Base-by-base conservation (phyloP, 2,797 vertebrate genomes). In the Acanthurus leucopareius region DNA sequence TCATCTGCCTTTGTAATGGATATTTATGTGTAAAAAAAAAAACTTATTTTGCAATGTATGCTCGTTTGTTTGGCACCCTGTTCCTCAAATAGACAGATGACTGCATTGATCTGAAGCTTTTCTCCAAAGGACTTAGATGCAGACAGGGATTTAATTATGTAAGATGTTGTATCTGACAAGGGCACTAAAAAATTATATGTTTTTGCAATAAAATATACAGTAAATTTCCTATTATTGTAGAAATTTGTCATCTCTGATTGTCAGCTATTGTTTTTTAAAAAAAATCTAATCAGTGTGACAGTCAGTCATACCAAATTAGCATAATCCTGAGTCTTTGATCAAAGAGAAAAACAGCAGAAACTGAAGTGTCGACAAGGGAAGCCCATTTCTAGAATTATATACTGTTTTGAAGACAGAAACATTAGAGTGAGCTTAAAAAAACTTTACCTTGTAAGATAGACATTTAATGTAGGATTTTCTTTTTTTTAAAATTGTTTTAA, bases 21-120 rank as follows among this genome's bases (percentile, higher is more conserved):
- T 95, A 94, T 95, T 95, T 95, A 95, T 94, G 88, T 91, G 86
- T 93, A 90, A 92, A 94, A 89, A 93, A 73, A n/a, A 25, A 25
- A 25, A 89, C 58, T 65, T 80, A 84, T 92, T 86, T 91, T 93
- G 80, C 89, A 80, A 85, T 69, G 91, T 91, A 75, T 80, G 84
- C 84, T 81, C 9, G 60, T 91, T 90, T 80, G 69, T 89, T 84
- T 25, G 25, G 80, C 78, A 79, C 66, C 60, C 42, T 54, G 60
- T 78, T 83, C 48, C 75, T 78, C 66, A 62, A 58, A 49, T 74
- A 70, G 70, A 84, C 58, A 52, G 58, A 70, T 45, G 61, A 77
- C 76, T 72, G 57, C 62, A 56, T 76, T 57, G 62, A 66, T 76
- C 45, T n/a, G n/a, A 65, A 32, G 64, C 17, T 69, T 86, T 83